phyloP scores from a whole-genome alignment of 2,888 invertebrate genomes.

The Steinernema hermaphroditum region DNA sequence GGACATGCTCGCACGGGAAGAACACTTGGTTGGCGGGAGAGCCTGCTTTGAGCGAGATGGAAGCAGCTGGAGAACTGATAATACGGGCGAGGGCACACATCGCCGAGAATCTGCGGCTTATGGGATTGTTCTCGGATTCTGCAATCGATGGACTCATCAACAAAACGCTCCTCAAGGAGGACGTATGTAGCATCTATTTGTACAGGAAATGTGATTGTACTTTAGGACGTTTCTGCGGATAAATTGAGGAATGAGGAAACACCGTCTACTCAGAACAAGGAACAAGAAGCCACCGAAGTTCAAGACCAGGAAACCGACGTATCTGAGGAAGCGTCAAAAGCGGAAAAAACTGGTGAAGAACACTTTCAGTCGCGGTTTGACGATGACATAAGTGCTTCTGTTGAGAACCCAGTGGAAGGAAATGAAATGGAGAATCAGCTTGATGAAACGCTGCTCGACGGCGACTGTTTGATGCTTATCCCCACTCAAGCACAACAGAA shows the following conservation, averaged over 20 bases:
- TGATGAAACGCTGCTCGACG: neutral
- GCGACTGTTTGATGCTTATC: slow-evolving; percentile 10
- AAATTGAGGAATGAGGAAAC: too few relatives aligned
- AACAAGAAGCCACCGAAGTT: too few relatives aligned
- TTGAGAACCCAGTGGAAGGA: neutral
- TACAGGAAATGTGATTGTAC: too few relatives aligned
- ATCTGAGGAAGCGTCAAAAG: neutral
- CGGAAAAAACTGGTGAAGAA: neutral
- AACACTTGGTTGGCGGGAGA: slow-evolving; percentile 6
- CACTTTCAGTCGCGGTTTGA: neutral
- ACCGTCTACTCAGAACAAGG: too few relatives aligned
- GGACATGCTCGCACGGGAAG: slow-evolving; percentile 13
- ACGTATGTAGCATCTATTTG: too few relatives aligned
- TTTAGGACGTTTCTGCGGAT: too few relatives aligned
- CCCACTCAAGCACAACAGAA: neutral
- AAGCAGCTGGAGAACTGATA: neutral
- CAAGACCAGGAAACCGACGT: too few relatives aligned
- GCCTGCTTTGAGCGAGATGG: neutral
- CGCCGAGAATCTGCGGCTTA: neutral
- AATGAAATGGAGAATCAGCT: neutral
- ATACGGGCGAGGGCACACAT: neutral
- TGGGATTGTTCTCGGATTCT: neutral
- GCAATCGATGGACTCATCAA: neutral
- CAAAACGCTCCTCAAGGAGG: too few relatives aligned
- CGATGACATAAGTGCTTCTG: neutral